Conservation (phyloP, 1,140 invertebrate genomes). For the Ectropis grisescens region DNA sequence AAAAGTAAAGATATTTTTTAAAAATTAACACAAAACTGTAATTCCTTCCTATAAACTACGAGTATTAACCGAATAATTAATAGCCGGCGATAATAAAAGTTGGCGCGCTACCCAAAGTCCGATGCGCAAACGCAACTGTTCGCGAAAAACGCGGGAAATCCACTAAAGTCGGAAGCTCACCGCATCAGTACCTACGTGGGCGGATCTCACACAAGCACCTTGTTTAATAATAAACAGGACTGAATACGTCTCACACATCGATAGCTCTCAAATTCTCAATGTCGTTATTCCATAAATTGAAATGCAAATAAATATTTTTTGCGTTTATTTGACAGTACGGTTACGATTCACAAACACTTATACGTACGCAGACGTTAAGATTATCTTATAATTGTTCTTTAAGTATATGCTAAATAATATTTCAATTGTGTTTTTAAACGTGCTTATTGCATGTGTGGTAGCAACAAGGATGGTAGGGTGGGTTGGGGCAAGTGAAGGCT, state of each 20-base stretch:
- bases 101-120: not conserved
- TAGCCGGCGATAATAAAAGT: too few species aligned
- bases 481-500: constrained; percentile 53
- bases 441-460: constrained; percentile 20
- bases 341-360: constrained; percentile 13
- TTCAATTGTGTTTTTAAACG: too few species aligned
- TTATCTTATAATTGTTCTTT: too few species aligned
- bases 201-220: constrained; percentile 22
- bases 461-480: constrained; percentile 49
- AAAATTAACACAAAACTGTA: too few species aligned
- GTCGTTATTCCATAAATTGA: too few species aligned
- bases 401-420: too few species aligned
- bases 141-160: constrained; percentile 40
- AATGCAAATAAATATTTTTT: not conserved
- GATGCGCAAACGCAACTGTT: constrained; percentile 25
- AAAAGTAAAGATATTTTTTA: constrained; percentile 1
- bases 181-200: constrained; percentile 23
- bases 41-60: not conserved
- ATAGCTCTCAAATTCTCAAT: too few species aligned
- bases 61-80: constrained; percentile 1
- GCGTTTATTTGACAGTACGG: constrained; percentile 16
- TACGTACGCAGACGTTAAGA: too few species aligned
- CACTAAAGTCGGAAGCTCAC: constrained; percentile 24
- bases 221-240: too few species aligned
- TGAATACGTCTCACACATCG: too few species aligned